These are phyloP conservation scores for Oxyruncus cristatus DNA, from an alignment of 2,113 vertebrate genomes.

Conservation along the genomic window DNA sequence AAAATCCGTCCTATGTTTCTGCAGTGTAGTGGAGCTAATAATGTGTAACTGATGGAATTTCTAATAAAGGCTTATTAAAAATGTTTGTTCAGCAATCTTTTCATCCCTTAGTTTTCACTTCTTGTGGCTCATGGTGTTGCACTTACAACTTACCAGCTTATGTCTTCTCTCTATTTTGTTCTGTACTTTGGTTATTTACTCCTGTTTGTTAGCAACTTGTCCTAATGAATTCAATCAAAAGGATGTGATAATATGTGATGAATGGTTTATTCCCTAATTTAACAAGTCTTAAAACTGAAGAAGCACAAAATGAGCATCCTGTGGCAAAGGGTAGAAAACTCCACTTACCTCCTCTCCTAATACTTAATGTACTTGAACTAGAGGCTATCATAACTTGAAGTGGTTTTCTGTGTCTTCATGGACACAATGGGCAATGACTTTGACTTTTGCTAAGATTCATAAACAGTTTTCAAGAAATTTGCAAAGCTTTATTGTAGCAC, in stretches of 20 bases:
- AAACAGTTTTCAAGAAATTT: not conserved
- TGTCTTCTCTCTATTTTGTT: not conserved
- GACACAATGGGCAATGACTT: not conserved
- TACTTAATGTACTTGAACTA: not conserved
- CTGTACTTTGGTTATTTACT: not conserved
- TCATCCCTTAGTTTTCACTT: constrained; percentile 33
- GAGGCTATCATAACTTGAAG: not conserved
- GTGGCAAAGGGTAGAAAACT: not conserved
- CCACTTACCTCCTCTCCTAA: not conserved
- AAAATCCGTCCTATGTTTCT: constrained; percentile 42
- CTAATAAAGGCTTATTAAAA: constrained; percentile 70
- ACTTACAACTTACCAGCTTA: not conserved
- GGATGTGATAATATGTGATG: not conserved
- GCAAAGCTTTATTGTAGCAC: not conserved
- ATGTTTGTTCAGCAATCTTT: constrained; percentile 66
- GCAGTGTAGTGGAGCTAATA: constrained; percentile 57
- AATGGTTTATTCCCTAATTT: constrained; percentile 12
- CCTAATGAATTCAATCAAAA: not conserved
- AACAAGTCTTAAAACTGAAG: not conserved
- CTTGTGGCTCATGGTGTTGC: not conserved
- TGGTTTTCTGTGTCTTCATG: not conserved
- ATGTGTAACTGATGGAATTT: constrained; percentile 71
- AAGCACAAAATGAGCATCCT: not conserved
- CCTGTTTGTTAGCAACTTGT: not conserved
- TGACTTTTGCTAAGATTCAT: not conserved